phyloP scores from a whole-genome alignment of 2,113 vertebrate genomes.

The Saimiri boliviensis region DNA sequence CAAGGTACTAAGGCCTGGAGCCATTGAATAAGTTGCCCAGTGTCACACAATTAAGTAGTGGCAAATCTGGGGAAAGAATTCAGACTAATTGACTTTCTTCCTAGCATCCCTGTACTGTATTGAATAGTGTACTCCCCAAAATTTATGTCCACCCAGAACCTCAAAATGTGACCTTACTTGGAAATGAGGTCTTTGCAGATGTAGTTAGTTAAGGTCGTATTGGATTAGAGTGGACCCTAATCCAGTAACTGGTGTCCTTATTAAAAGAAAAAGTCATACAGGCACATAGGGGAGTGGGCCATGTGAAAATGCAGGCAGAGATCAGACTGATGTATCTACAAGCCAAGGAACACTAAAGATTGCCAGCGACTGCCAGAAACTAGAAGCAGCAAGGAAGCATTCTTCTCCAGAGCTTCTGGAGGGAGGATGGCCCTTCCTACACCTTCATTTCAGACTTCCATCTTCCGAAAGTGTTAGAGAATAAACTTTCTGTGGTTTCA shows the following conservation, averaged over 20 bases:
- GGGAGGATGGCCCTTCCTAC: background rate
- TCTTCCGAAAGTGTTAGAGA: background rate
- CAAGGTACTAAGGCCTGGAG: background rate
- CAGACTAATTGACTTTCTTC: background rate
- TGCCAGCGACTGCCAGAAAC: background rate
- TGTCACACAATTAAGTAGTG: background rate
- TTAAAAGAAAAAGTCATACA: background rate
- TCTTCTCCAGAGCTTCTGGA: background rate
- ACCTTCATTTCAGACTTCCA: background rate
- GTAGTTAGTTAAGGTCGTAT: background rate
- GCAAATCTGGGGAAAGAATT: background rate
- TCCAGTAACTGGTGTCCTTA: background rate
- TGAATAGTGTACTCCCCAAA: background rate
- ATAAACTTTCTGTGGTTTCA: background rate
- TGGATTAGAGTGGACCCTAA: background rate
- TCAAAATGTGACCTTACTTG: background rate
- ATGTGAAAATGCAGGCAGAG: background rate
- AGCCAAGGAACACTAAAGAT: background rate
- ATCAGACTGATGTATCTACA: background rate
- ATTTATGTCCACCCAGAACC: background rate
- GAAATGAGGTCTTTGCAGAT: background rate
- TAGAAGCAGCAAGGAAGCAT: background rate
- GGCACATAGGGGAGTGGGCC: rapidly evolving
- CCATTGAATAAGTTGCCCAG: background rate
- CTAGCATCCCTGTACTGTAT: background rate